Evolutionary conservation across 2,888 invertebrate genomes (phyloP).

Genomic region (Incurvaria masculella): DNA sequence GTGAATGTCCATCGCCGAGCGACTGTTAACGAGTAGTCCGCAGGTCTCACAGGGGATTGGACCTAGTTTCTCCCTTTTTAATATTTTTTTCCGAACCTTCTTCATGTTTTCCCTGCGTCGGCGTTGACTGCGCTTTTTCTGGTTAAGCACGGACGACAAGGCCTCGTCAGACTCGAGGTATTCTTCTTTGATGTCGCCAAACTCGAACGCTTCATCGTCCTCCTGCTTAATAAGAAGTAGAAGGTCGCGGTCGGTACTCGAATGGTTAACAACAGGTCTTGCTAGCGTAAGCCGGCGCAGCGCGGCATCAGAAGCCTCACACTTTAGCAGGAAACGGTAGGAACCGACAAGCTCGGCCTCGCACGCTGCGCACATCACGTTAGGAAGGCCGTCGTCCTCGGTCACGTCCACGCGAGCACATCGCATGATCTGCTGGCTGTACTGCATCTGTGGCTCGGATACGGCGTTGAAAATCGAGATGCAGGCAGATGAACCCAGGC

Average conservation of each 20-base stretch:
- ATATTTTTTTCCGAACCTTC: not conserved
- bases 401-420: slow-evolving; percentile 30
- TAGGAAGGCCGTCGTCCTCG: slow-evolving; percentile 37
- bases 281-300: slow-evolving; percentile 23
- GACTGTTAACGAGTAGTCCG: slow-evolving; percentile 28
- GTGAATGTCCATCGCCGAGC: slow-evolving; percentile 36
- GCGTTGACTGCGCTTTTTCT: not conserved
- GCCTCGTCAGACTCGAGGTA: not conserved
- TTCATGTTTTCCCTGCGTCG: not conserved
- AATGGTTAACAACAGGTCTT: not conserved
- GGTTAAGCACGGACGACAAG: not conserved
- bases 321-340: slow-evolving; percentile 35
- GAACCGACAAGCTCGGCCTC: slow-evolving; percentile 28
- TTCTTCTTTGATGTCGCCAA: not conserved
- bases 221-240: not conserved
- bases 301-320: slow-evolving; percentile 34
- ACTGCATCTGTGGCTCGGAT: slow-evolving; percentile 27
- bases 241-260: not conserved
- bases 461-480: slow-evolving; percentile 31
- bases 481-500: slow-evolving; percentile 31
- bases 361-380: slow-evolving; percentile 33
- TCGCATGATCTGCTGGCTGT: slow-evolving; percentile 33
- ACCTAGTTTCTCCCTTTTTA: slow-evolving; percentile 12
- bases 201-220: not conserved
- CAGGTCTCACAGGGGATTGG: slow-evolving; percentile 36